These are phyloP conservation scores for Hemibagrus wyckioides DNA, from an alignment of 2,113 vertebrate species.

Conservation along the genomic window DNA sequence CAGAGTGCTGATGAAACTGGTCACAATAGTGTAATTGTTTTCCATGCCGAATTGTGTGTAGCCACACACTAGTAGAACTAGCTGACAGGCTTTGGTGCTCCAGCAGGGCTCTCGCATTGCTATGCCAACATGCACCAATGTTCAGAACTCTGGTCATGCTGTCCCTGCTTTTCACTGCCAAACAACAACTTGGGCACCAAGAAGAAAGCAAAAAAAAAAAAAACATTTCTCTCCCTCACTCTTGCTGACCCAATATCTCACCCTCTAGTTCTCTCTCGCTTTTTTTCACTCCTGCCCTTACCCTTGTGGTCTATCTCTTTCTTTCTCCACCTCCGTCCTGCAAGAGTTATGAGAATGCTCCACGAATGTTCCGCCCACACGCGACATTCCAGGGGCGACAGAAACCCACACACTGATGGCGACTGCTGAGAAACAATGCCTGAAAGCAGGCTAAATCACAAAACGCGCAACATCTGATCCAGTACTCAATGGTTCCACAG, in stretches of 20 bases:
- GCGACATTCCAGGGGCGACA: constrained; percentile 67
- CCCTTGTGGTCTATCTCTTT: constrained; percentile 38
- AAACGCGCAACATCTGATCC: constrained; percentile 21
- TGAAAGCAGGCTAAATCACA: constrained; percentile 32
- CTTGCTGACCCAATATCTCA: constrained; percentile 36
- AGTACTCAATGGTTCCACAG: not conserved
- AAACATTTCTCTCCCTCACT: constrained; percentile 22
- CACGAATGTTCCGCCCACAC: constrained; percentile 74
- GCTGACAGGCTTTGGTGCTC: constrained; percentile 65
- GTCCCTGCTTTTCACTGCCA: constrained; percentile 67
- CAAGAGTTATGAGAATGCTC: constrained; percentile 54
- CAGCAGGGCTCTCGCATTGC: constrained; percentile 67
- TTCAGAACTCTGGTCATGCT: constrained; percentile 70
- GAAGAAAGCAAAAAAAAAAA: constrained; percentile 31
- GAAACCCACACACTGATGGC: constrained; percentile 67
- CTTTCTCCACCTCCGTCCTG: constrained; percentile 49
- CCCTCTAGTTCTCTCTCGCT: constrained; percentile 29
- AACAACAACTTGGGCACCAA: constrained; percentile 55
- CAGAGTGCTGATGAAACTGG: constrained; percentile 44
- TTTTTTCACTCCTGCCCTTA: constrained; percentile 38
- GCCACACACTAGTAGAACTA: constrained; percentile 62
- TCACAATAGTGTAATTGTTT: constrained; percentile 58
- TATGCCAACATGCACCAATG: constrained; percentile 66
- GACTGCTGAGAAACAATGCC: constrained; percentile 47
- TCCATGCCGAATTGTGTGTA: constrained; percentile 56